A percentile compares a stretch with the other conserved stretches of the same genome.
phyloP scores from a whole-genome alignment of 30 jellyfish, hydroid and myxozoan genomes.

The Rhopilema esculentum region DNA sequence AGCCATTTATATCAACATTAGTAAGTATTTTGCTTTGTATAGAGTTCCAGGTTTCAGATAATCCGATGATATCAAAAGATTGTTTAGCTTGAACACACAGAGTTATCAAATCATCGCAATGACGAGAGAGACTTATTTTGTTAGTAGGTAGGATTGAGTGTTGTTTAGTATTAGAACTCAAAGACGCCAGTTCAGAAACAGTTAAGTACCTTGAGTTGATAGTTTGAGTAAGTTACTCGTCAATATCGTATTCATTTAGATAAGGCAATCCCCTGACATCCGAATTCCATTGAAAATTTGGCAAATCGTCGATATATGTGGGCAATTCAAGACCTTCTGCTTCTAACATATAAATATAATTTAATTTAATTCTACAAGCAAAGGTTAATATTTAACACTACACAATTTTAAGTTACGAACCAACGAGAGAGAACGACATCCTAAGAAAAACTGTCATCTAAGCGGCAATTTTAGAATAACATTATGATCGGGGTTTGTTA shows the following conservation, averaged over 20 bases:
- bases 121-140: slow-evolving; percentile 2
- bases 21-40: neutral
- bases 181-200: neutral
- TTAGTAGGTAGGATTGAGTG: neutral
- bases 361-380: neutral
- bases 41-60: slow-evolving; percentile 27
- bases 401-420: neutral
- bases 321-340: neutral
- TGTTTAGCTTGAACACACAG: slow-evolving; percentile 12
- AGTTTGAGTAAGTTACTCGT: neutral
- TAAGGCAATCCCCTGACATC: neutral
- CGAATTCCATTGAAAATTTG: neutral
- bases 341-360: neutral
- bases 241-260: neutral
- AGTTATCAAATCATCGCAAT: neutral
- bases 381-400: neutral
- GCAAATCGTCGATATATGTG: neutral
- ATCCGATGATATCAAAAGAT: slow-evolving; percentile 25
- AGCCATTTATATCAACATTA: neutral
- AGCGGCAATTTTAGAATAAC: neutral
- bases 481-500: too few species aligned
- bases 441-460: neutral
- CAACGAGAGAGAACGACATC: neutral
- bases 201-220: neutral
- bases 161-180: neutral